Percentiles rank a stretch among this genome's conserved stretches.
These are phyloP conservation scores for Trachelipus rathkii DNA, from an alignment of 1,140 invertebrate species.

Conservation along the genomic window DNA sequence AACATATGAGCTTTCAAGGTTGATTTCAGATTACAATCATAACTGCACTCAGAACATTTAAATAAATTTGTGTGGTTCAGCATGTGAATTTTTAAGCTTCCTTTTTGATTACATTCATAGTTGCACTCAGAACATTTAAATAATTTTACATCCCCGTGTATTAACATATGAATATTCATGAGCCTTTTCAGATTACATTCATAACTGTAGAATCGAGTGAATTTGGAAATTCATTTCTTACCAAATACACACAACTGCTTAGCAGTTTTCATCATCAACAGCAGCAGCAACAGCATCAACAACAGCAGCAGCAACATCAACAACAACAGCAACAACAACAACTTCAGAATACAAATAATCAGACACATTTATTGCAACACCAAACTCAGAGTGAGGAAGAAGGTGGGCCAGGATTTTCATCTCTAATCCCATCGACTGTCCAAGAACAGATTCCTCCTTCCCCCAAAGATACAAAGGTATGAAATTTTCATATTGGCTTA, in stretches of 20 bases:
- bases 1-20: too few relatives aligned
- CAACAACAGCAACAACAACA: not conserved
- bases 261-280: not conserved
- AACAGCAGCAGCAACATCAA: not conserved
- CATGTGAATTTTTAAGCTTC: too few relatives aligned
- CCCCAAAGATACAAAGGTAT: constrained; percentile 27
- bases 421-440: constrained; percentile 39
- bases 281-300: constrained; percentile 7
- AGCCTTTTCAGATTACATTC: too few relatives aligned
- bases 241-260: constrained; percentile 21
- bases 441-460: constrained; percentile 36
- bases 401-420: constrained; percentile 30
- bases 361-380: not conserved
- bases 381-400: constrained; percentile 24
- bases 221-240: constrained; percentile 6
- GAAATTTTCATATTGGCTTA: too few relatives aligned
- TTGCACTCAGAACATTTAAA: too few relatives aligned
- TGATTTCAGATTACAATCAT: too few relatives aligned
- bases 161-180: too few relatives aligned
- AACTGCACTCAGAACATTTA: too few relatives aligned
- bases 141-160: too few relatives aligned
- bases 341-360: not conserved
- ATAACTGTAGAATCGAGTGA: not conserved
- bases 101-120: too few relatives aligned
- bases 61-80: too few relatives aligned